These are phyloP conservation scores for Trinorchestia longiramus DNA, from an alignment of 1,140 invertebrate species.

Conservation along the genomic window DNA sequence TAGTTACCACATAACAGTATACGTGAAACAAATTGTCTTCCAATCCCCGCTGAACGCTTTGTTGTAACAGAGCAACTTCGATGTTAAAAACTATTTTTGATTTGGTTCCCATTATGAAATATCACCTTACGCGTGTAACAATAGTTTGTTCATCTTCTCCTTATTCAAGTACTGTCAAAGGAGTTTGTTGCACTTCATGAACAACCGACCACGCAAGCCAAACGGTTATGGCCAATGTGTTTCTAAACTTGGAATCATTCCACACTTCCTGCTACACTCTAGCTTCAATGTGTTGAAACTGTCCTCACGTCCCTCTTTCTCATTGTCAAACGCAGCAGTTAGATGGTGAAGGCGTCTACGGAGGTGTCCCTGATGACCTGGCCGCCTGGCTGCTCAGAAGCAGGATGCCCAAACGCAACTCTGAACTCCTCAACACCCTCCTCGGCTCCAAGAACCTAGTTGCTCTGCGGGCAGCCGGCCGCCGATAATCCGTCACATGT, in stretches of 20 bases:
- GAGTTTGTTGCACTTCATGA: not conserved
- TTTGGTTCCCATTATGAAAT: too few relatives aligned
- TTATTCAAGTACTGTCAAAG: too few relatives aligned
- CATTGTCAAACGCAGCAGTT: not conserved
- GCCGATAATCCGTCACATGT: not conserved
- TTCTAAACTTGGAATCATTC: not conserved
- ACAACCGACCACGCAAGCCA: not conserved
- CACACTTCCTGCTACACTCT: too few relatives aligned
- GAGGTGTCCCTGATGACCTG: not conserved
- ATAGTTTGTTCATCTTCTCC: too few relatives aligned
- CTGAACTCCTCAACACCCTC: conserved; percentile 38
- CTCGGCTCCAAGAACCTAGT: conserved; percentile 45
- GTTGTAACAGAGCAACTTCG: too few relatives aligned
- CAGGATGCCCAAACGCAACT: conserved; percentile 45
- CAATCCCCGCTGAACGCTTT: too few relatives aligned
- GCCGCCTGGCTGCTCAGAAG: not conserved
- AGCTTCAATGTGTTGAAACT: too few relatives aligned
- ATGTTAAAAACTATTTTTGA: not conserved
- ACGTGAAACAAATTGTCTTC: too few relatives aligned
- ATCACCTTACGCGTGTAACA: too few relatives aligned
- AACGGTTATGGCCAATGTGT: not conserved
- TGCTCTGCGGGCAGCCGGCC: conserved; percentile 29
- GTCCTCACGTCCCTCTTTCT: not conserved
- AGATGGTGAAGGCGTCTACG: not conserved
- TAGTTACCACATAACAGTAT: too few relatives aligned